Evolutionary conservation across 2,797 vertebrate species (phyloP), one percentile per base, ranked within the genome.

Genomic region (Molossus alvarezi): DNA sequence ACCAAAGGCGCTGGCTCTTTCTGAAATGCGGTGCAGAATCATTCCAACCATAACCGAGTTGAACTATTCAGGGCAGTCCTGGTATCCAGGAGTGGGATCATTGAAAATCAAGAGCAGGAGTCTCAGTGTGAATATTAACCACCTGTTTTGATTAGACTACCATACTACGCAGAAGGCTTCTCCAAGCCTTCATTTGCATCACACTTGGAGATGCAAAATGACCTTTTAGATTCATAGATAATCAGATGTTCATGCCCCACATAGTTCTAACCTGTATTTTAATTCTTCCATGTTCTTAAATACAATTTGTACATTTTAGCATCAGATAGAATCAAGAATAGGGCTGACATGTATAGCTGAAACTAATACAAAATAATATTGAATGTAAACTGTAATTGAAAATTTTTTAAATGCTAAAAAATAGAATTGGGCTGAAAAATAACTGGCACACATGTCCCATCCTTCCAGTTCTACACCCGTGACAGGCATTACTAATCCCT

Each of bases 271-370:
- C 75, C 69, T 81, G 51, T 75, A 73, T 45, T 95, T 73, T 77
- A 79, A 72, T 51, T 85, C 57, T 85, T 95, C 73, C 1, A 21
- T 75, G 90, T 96, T 88, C 41, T 41, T 90, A 95, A 90, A 76
- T 82, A 58, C 4, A 62, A 92, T 27, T 48, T 92, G 41, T 75
- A 55, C 33, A 33, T 73, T 82, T 92, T 71, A 53, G 37, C 41
- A 87, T 60, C 60, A 72, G 25, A 45, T 65, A 84, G 79, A 72
- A 95, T 84, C 6, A 77, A 94, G 65, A 96, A 58, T 25, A 58
- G 21, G 76, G 76, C 76, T 37, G 33, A 25, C n/a, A 21, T 58
- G 53, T 15, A 25, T 41, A 37, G 8, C 20, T 37, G 33, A 37
- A 58, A 25, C 69, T 72, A 72, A 72, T 72, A 25, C 69, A 72